These are phyloP conservation scores for Chydorus sphaericus DNA, from an alignment of 2,888 invertebrate genomes.

Conservation along the genomic window DNA sequence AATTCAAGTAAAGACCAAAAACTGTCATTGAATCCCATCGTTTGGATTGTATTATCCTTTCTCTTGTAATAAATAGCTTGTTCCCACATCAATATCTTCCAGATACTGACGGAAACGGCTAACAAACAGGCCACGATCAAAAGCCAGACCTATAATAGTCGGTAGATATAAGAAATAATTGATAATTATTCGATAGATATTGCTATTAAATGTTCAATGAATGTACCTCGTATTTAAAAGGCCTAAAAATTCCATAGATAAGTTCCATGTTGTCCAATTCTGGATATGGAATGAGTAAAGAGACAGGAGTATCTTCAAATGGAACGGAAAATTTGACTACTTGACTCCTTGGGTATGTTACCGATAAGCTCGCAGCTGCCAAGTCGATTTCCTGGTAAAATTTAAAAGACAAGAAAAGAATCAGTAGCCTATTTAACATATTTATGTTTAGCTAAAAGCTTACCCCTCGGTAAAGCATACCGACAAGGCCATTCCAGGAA, in stretches of 20 bases:
- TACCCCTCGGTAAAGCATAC: neutral
- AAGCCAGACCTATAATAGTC: neutral
- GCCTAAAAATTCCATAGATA: neutral
- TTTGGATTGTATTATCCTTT: too few relatives aligned
- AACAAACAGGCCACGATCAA: neutral
- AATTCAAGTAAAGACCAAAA: too few relatives aligned
- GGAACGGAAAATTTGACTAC: neutral
- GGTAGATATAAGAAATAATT: too few relatives aligned
- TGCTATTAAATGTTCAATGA: too few relatives aligned
- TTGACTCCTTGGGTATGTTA: neutral
- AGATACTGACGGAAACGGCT: too few relatives aligned
- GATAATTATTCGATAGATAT: too few relatives aligned
- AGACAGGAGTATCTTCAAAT: neutral
- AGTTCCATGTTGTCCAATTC: neutral
- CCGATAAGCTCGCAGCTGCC: neutral
- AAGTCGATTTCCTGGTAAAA: conserved; percentile 1
- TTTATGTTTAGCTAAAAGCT: too few relatives aligned
- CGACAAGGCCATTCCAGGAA: neutral
- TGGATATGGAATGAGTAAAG: neutral
- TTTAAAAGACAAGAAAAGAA: neutral
- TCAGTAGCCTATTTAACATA: neutral
- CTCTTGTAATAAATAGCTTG: too few relatives aligned
- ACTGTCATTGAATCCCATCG: too few relatives aligned
- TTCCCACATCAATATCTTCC: too few relatives aligned
- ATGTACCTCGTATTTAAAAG: neutral